phyloP scores from a whole-genome alignment of 2,888 invertebrate genomes.

The Trilocha varians region DNA sequence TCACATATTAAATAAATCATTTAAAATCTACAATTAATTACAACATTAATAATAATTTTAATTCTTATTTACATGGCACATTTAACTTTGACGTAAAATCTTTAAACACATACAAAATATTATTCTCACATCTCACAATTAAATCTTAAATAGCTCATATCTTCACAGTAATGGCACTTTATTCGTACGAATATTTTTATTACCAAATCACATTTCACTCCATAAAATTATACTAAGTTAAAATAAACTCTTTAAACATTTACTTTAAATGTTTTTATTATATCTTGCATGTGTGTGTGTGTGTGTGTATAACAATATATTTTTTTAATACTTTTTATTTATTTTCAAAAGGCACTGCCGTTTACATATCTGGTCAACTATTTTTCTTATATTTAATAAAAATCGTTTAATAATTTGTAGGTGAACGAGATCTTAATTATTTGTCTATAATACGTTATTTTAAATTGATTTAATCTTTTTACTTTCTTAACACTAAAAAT shows the following conservation, averaged over 20 bases:
- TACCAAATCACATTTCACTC: slow-evolving; percentile 22
- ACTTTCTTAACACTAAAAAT: too few relatives aligned
- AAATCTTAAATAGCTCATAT: slow-evolving; percentile 1
- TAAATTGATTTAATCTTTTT: too few relatives aligned
- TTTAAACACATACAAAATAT: slow-evolving; percentile 15
- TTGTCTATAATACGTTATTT: too few relatives aligned
- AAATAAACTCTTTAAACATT: neutral
- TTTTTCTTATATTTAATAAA: too few relatives aligned
- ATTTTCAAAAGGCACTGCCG: too few relatives aligned
- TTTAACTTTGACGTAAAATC: slow-evolving; percentile 39
- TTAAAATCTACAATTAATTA: slow-evolving; percentile 2
- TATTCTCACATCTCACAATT: slow-evolving; percentile 15
- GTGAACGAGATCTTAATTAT: too few relatives aligned
- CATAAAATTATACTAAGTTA: neutral
- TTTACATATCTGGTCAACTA: too few relatives aligned
- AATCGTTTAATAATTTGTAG: too few relatives aligned
- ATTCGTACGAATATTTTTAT: slow-evolving; percentile 8
- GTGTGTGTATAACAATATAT: too few relatives aligned
- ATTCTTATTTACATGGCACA: slow-evolving; percentile 62
- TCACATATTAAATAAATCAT: neutral
- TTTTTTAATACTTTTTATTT: too few relatives aligned
- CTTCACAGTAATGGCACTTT: slow-evolving; percentile 17
- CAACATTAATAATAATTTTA: neutral
- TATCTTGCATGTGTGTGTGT: too few relatives aligned
- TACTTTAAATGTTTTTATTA: too few relatives aligned